These are phyloP conservation scores for Zaprionus lachaisei DNA, from an alignment of 1,140 invertebrate genomes.

Conservation along the genomic window DNA sequence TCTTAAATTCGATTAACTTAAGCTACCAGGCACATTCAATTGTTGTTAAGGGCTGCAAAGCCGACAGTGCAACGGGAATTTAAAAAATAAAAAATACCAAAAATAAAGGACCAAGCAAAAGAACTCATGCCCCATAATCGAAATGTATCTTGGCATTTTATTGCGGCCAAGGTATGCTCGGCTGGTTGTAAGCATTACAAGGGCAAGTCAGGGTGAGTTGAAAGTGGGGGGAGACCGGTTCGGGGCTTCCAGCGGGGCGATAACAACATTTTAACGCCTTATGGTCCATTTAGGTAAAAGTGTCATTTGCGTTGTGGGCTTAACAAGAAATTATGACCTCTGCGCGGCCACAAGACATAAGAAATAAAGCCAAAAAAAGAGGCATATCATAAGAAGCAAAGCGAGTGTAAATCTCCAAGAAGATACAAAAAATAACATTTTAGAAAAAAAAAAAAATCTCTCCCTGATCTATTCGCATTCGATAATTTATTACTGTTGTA, in stretches of 20 bases:
- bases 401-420: neutral
- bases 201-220: slow-evolving; percentile 14
- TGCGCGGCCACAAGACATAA: slow-evolving; percentile 26
- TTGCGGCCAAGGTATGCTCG: slow-evolving; percentile 51
- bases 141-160: slow-evolving; percentile 75
- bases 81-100: slow-evolving; percentile 46
- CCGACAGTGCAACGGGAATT: slow-evolving; percentile 59
- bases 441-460: neutral
- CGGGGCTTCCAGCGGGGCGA: slow-evolving; percentile 41
- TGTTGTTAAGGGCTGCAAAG: slow-evolving; percentile 67
- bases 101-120: slow-evolving; percentile 37
- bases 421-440: neutral
- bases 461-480: neutral
- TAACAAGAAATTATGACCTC: slow-evolving; percentile 80
- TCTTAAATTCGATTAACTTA: slow-evolving; percentile 70
- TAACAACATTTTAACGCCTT: slow-evolving; percentile 82
- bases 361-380: neutral
- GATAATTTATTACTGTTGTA: neutral
- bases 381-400: slow-evolving; percentile 2
- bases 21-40: slow-evolving; percentile 56
- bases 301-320: slow-evolving; percentile 75
- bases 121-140: slow-evolving; percentile 70
- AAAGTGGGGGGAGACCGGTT: neutral
- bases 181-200: neutral
- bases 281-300: slow-evolving; percentile 81